Base-by-base conservation (phyloP, 2,113 vertebrate genomes). In the Calidris pygmaea region DNA sequence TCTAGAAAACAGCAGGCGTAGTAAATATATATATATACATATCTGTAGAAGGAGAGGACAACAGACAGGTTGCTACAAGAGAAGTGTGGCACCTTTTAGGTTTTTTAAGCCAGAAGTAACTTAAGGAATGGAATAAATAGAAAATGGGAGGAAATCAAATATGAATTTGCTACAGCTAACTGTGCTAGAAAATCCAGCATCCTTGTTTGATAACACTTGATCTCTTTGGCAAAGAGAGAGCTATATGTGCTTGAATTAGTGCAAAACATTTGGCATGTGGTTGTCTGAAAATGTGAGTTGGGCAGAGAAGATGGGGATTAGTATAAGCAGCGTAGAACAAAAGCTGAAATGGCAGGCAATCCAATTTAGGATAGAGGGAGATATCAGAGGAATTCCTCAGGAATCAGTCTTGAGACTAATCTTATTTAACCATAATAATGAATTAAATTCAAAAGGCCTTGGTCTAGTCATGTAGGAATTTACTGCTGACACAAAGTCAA, bases 1-100 rank as follows among this genome's bases (percentile, higher is more conserved):
- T 35, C 43, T 43, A 35, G 50, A 58, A 34, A 58, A 34, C 5
- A 52, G 27, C 15, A 45, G 30, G 26, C 0, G 0, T 29, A 32
- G 39, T 55, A 30, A 48, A n/a, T n/a, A 17, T 14, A 14, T 52
- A 24, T 52, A 26, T 50, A n/a, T n/a, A n/a, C n/a, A 50, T 50
- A 13, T 19, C 9, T 24, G 43, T 12, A 19, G 39, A 39, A 59
- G 18, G 32, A 50, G 68, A n/a, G 20, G 20, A 48, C 9, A 24
- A n/a, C 62, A 67, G 19, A 39, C 37, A 75, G 45, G 7, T 21
- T 52, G 43, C 32, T 60, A 24, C 27, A 60, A 47, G 10, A 59
- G 23, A 15, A 59, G 37, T 37, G 10, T 21, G 16, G 37, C 10
- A 20, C 3, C 2, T 29, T 8, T 10, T n/a, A 20, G 12, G 12